These are phyloP conservation scores for Pseudorasbora parva DNA, from an alignment of 2,113 vertebrate genomes.

Conservation along the genomic window DNA sequence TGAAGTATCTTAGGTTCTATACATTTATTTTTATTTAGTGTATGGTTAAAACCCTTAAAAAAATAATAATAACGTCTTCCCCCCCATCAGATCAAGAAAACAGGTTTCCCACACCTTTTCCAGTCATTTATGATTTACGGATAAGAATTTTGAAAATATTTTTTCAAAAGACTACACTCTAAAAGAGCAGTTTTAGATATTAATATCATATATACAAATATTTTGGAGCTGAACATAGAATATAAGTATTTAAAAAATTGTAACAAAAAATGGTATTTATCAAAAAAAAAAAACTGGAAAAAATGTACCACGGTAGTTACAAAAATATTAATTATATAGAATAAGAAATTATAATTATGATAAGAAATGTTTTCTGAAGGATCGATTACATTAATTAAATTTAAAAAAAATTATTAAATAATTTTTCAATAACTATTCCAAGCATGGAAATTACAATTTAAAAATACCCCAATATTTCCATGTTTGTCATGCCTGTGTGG, in stretches of 20 bases:
- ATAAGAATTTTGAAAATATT: not conserved
- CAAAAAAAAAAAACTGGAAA: no score
- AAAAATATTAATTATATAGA: no score
- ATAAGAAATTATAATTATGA: no score
- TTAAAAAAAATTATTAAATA: not conserved
- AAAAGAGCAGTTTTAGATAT: not conserved
- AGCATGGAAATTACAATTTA: not conserved
- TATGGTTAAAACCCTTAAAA: no score
- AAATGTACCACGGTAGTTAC: no score
- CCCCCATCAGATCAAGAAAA: no score
- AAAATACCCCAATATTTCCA: not conserved
- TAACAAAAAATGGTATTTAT: no score
- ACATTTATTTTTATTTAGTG: not conserved
- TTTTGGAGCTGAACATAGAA: no score
- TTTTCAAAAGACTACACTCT: not conserved
- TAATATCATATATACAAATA: not conserved
- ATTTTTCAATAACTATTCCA: not conserved
- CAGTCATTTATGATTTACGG: not conserved
- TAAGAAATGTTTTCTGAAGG: no score
- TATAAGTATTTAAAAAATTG: no score
- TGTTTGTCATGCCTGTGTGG: not conserved
- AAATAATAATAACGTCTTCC: no score
- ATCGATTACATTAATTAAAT: not conserved
- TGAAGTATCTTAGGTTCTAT: not conserved
- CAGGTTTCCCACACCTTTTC: not conserved